Base-by-base conservation (phyloP, 2,797 vertebrate species). In the Triplophysa bombifrons region DNA sequence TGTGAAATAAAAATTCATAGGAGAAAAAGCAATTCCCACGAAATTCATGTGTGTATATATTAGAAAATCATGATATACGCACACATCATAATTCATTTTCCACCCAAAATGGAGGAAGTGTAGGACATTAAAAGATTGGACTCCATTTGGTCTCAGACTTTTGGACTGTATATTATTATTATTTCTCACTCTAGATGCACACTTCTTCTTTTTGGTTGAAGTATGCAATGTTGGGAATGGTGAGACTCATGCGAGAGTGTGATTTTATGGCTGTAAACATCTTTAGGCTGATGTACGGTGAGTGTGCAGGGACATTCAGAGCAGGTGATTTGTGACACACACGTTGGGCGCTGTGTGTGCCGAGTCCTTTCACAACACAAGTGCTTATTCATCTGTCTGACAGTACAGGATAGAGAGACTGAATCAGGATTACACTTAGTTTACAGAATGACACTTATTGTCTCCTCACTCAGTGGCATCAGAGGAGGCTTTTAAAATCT, bases 1-100 rank as follows among this genome's bases (percentile, higher is more conserved):
- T 70, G 44, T 61, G 44, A 78, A 70, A 78, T 25, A 61, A 1
- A 10, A 78, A n/a, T 61, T 38, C n/a, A 68, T 53, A 46, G 9
- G 6, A 76, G 17, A 68, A 48, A 72, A 73, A 13, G 13, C 25
- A 34, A 50, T 34, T 44, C 22, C 41, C 53, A 38, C 13, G 13
- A 74, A 74, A 48, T 50, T 25, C 7, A 12, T 65, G 8, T 38
- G 34, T 38, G 34, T 38, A 38, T 38, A 5, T 38, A 38, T 38
- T 7, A 38, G 6, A 38, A 38, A 38, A 7, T 38, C 34, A 6
- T 8, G 34, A 38, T 38, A 34, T 34, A 38, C 34, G 34, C 1
- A 38, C 34, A 38, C 6, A 8, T 38, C 34, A 38, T 8, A 38
- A 38, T 38, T 65, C 3, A 27, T 74, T 74, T 11, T 13, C 44